Evolutionary conservation across 2,888 invertebrate species (phyloP).

Genomic region (Ophion ellenae): DNA sequence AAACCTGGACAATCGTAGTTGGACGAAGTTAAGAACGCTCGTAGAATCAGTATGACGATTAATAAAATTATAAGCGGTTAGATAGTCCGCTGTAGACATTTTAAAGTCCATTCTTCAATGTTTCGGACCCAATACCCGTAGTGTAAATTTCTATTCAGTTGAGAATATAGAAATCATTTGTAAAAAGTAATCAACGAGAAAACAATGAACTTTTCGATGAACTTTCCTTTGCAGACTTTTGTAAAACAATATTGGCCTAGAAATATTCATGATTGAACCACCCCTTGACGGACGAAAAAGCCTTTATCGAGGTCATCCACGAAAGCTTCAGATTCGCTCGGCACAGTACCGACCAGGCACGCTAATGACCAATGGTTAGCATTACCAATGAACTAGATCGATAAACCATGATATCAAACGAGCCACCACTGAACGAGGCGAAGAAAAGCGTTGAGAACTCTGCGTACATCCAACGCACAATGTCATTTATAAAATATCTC

Average conservation of each 20-base stretch:
- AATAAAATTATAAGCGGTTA: constrained; percentile 11
- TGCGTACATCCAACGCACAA: background rate
- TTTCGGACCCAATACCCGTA: too few species aligned
- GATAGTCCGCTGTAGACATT: background rate
- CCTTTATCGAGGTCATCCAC: too few species aligned
- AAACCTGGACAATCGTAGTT: constrained; percentile 24
- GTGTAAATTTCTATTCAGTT: too few species aligned
- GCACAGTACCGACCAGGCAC: background rate
- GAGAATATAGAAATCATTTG: too few species aligned
- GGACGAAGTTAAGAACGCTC: background rate
- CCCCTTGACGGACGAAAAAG: too few species aligned
- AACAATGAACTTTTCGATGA: too few species aligned
- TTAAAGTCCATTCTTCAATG: background rate
- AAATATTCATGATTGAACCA: too few species aligned
- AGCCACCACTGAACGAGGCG: background rate
- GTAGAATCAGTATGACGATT: constrained; percentile 2
- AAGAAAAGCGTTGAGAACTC: background rate
- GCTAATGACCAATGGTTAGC: background rate
- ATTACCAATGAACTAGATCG: background rate
- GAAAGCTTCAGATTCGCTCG: background rate
- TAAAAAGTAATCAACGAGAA: too few species aligned
- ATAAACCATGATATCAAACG: background rate
- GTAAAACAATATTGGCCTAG: too few species aligned
- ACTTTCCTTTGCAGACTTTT: too few species aligned
- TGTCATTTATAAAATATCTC: background rate